Percentiles rank a stretch among this genome's conserved stretches.
Evolutionary conservation across 2,888 invertebrate species (phyloP).

Genomic region (Mimumesa dahlbomi): DNA sequence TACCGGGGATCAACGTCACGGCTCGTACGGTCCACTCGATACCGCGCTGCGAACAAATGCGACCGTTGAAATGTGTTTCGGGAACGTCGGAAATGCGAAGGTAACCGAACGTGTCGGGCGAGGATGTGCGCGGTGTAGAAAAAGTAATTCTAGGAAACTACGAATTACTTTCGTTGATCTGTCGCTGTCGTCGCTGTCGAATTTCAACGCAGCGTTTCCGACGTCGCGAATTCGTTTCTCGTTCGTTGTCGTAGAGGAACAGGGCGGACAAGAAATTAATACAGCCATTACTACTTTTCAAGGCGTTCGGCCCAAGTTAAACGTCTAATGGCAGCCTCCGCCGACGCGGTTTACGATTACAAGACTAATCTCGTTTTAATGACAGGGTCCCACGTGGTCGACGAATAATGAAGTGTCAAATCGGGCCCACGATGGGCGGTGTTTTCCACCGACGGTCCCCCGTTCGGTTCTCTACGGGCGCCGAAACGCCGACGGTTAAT

Average conservation of each 20-base stretch:
- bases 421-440: conserved; percentile 75
- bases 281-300: conserved; percentile 45
- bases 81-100: too few species aligned
- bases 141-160: too few species aligned
- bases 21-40: conserved; percentile 64
- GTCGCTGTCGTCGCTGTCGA: too few species aligned
- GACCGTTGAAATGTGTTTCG: too few species aligned
- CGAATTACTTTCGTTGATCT: too few species aligned
- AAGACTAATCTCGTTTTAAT: conserved; percentile 80
- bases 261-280: conserved; percentile 33
- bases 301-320: conserved; percentile 13
- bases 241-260: too few species aligned
- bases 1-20: conserved; percentile 77
- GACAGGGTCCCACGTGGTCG: conserved; percentile 76
- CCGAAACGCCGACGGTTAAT: conserved; percentile 49
- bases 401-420: conserved; percentile 80
- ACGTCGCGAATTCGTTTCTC: too few species aligned
- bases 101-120: too few species aligned
- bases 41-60: too few species aligned
- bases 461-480: conserved; percentile 3
- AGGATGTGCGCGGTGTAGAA: too few species aligned
- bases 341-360: conserved; percentile 67
- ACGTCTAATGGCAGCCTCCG: conserved; percentile 37
- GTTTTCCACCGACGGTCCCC: conserved; percentile 54
- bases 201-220: too few species aligned